Base-by-base conservation (phyloP, 2,113 vertebrate species). In the Aldabrachelys gigantea region DNA sequence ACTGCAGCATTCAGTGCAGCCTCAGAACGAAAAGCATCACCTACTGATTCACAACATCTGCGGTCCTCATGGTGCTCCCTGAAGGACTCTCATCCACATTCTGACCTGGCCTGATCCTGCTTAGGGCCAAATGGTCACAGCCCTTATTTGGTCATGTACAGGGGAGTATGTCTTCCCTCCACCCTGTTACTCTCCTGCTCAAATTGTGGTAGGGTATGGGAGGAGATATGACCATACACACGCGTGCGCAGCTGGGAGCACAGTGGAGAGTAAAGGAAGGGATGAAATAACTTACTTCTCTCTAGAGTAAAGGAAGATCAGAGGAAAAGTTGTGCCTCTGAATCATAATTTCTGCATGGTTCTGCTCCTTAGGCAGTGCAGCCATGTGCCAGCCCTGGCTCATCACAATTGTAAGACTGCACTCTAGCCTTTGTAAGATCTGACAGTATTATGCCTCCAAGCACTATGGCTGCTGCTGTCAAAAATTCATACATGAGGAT, bases 231-330 rank as follows among this genome's bases (percentile, higher is more conserved):
- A 5, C 6, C 22, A 31, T 10, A 41, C 10, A 27, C 35, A 0
- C 2, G 2, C 13, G 4, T n/a, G 54, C 22, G 1, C 4, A 50
- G 47, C 14, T 0, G 0, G 0, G 1, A 24, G 50, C 10, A 16
- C 17, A 25, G 12, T 8, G 35, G 0, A 59, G 41, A 41, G 12
- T 4, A 41, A 35, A 19, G 84, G 87, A 27, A 6, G 21, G 31
- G 59, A 31, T n/a, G 80, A 8, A 19, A 31, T 35, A 22, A 69
- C 54, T 59, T 0, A 27, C 83, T 88, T 62, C 52, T 53, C 6
- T 19, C 52, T 53, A 85, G 27, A 81, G 17, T 19, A 65, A 24
- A 47, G 2, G 25, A 7, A 19, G n/a, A 38, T n/a, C 69, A 72
- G 69, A 35, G n/a, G 35, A n/a, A 17, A n/a, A 72, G 69, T 41